Evolutionary conservation across 2,888 invertebrate species (phyloP).

Genomic region (Calameuta filiformis): DNA sequence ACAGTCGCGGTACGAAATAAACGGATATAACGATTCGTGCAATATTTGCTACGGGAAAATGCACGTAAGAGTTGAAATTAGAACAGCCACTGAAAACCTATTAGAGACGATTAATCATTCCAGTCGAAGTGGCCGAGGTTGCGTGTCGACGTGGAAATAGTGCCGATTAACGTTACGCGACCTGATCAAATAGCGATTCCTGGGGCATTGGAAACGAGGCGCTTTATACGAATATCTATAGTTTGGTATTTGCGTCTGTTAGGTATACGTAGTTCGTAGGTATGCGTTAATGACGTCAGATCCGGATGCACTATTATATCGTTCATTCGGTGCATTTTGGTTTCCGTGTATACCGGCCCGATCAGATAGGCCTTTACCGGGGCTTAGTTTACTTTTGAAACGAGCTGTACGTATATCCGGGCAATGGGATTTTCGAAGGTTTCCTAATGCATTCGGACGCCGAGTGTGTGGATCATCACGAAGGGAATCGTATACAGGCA

Average conservation of each 20-base stretch:
- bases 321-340: neutral
- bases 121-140: neutral
- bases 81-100: neutral
- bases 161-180: neutral
- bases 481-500: neutral
- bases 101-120: neutral
- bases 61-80: neutral
- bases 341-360: neutral
- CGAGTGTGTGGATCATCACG: neutral
- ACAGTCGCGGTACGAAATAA: neutral
- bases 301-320: neutral
- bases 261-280: too few relatives aligned
- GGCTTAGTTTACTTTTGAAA: neutral
- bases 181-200: neutral
- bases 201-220: neutral
- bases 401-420: neutral
- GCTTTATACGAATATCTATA: neutral
- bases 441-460: neutral
- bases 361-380: neutral
- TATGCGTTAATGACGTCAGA: neutral
- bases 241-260: too few relatives aligned
- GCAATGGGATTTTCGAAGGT: neutral
- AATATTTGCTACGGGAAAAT: neutral
- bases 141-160: neutral
- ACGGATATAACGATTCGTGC: neutral